Conservation (phyloP, 2,888 invertebrate species). For the Antheraea assamensis region DNA sequence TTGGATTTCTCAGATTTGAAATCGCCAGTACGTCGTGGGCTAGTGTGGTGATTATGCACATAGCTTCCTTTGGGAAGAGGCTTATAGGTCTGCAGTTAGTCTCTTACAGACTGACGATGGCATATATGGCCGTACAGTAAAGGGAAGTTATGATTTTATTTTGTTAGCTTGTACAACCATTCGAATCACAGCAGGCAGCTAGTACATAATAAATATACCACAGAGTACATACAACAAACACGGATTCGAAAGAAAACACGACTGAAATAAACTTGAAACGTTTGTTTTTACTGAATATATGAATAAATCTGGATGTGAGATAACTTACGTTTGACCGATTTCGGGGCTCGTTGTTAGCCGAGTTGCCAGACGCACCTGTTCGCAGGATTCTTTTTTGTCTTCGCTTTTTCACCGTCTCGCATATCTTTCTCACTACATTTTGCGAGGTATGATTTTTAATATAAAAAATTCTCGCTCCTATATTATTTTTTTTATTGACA, state of each 20-base stretch:
- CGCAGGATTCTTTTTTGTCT: constrained; percentile 19
- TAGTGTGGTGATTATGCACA: too few species aligned
- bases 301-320: constrained; percentile 24
- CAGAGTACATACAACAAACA: constrained; percentile 17
- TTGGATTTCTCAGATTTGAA: too few species aligned
- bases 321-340: constrained; percentile 26
- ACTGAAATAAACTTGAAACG: constrained; percentile 19
- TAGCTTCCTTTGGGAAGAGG: too few species aligned
- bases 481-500: background rate
- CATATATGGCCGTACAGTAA: too few species aligned
- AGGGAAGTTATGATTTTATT: too few species aligned
- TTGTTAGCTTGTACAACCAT: too few species aligned
- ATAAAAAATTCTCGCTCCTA: constrained; percentile 3
- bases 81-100: too few species aligned
- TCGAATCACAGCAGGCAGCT: too few species aligned
- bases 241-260: constrained; percentile 14
- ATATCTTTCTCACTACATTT: constrained; percentile 15
- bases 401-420: constrained; percentile 12
- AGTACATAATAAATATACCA: constrained; percentile 1
- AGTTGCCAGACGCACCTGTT: constrained; percentile 24
- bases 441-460: constrained; percentile 16
- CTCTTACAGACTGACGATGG: too few species aligned
- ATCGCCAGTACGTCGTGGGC: too few species aligned
- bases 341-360: constrained; percentile 19
- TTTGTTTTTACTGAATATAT: constrained; percentile 22